Base-by-base conservation (phyloP, 2,113 vertebrate genomes). In the Smithornis capensis region DNA sequence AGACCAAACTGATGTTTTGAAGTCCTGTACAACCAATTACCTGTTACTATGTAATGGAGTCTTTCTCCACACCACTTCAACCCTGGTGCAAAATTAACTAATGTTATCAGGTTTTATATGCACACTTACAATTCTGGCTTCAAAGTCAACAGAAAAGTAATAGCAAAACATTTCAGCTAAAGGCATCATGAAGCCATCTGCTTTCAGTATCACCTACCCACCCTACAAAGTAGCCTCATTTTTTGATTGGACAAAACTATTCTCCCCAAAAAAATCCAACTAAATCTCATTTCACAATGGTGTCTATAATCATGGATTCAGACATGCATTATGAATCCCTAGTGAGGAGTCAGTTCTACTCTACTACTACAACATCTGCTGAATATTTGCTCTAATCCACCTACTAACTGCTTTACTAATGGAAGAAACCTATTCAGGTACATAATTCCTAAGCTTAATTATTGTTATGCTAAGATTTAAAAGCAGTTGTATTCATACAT, bases 381-480 rank as follows among this genome's bases (percentile, higher is more conserved):
- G 59, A 93, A 62, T 70, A 90, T 76, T 87, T 27, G 0, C 80
- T 78, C 69, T 81, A 80, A 60, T 50, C 44, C 55, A 74, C 38
- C 71, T 60, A 86, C 79, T 84, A 91, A 87, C 40, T 57, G 53
- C 47, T 59, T 71, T 53, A 38, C 65, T 85, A 93, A 73, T 37
- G 28, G 27, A 83, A 71, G 33, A 96, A 94, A 88, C 3, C 60
- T 78, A 74, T 50, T 75, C 62, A 5, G 6, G 40, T 91, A 56
- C 28, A 10, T 44, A 45, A 78, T 35, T 70, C 31, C 55, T 67
- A 86, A 27, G 28, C 64, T 56, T 92, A 45, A 62, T 87, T 87
- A 89, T 65, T 87, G 83, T 50, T 75, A 91, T 55, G n/a, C 18
- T 19, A 87, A 27, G 37, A 84, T 81, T 80, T 59, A 91, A 91